Conservation (phyloP, 2,797 vertebrate genomes). For the Molossus molossus region DNA sequence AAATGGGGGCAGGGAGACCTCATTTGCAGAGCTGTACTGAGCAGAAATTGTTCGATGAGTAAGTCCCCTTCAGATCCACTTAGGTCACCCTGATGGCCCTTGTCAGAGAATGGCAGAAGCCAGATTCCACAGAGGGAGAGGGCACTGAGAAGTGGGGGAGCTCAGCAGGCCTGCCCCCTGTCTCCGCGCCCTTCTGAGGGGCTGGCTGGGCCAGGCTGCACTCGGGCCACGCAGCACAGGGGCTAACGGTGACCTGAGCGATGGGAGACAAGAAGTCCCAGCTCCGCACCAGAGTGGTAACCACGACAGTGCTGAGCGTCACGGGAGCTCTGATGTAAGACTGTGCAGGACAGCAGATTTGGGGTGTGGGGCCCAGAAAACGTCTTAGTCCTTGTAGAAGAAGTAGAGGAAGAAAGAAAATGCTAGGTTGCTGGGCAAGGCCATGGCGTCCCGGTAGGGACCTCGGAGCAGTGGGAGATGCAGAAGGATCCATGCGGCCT, state of each 20-base stretch:
- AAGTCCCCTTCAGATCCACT: constrained; percentile 74
- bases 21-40: constrained; percentile 75
- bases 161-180: accelerated
- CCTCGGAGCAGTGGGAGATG: neutral
- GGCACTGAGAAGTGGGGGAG: neutral
- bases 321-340: neutral
- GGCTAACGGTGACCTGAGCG: neutral
- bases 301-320: neutral
- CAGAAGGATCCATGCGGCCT: neutral
- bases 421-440: neutral
- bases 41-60: constrained; percentile 13
- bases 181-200: neutral
- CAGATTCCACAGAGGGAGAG: neutral
- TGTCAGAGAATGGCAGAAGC: neutral
- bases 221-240: neutral
- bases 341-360: neutral
- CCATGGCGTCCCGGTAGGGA: neutral
- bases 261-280: neutral
- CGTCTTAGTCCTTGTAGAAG: neutral
- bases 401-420: neutral
- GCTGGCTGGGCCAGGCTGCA: neutral
- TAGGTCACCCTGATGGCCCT: constrained; percentile 50
- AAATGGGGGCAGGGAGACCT: constrained; percentile 67
- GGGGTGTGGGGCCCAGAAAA: neutral
- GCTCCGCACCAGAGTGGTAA: neutral